Evolutionary conservation across 1,140 invertebrate species (phyloP), one percentile per base, ranked within the genome.

Genomic region (Probaryconus sp.): DNA sequence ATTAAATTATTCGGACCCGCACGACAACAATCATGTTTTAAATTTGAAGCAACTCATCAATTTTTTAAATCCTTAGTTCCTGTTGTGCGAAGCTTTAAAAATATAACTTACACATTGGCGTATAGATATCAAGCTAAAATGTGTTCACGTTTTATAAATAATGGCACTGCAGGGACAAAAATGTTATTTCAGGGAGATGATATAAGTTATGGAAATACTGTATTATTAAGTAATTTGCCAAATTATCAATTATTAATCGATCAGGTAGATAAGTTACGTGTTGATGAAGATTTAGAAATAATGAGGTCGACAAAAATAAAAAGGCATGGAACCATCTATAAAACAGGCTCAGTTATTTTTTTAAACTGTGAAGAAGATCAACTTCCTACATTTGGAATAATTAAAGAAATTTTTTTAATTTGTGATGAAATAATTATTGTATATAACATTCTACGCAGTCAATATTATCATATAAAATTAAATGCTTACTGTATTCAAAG

Each of bases 1-100:
- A 65, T 77, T n/a, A 28, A 11, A 55, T 16, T 70, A 13, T 76
- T 76, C 30, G 47, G 65, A 0, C 73, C 73, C 4, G 33, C 51
- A 16, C 16, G 63, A 9, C 47, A 67, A 38, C 42, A 67, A 16
- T 47, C 35, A 2, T 64, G 48, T 16, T 50, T 56, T 18, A 10
- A 48, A 40, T 56, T 56, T 28, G 50, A 72, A 47, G 42, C 7
- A 42, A 14, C 18, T 1, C 58, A 72, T 28, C 31, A 33, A 30
- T 72, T 63, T 45, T 53, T 64, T 11, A 72, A 64, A 53, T 38
- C 13, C 20, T 37, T 72, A 18, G 13, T 64, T 3, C 43, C 42
- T 9, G 43, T 72, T 24, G 42, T 74, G 3, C 38, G 68, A 7
- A 76, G 50, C 43, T 71, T 71, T 18, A 71, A 58, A 68, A 76